Conservation (phyloP, 1,140 invertebrate genomes). For the Drosophila nikananu region DNA sequence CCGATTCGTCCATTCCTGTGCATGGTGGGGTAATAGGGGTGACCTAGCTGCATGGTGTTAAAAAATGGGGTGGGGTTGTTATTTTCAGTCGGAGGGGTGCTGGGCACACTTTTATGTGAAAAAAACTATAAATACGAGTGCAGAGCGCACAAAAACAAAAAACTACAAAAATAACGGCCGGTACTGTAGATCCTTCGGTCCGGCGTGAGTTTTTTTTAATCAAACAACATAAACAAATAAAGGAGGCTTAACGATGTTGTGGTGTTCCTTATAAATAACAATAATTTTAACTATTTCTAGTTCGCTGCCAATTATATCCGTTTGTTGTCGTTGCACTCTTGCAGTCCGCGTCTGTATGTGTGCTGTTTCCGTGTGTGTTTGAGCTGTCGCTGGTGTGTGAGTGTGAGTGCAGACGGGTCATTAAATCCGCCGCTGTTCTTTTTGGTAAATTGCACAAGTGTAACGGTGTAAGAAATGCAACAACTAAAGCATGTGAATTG, state of each 20-base stretch:
- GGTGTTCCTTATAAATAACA: not conserved
- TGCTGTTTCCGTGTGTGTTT: slow-evolving; percentile 20
- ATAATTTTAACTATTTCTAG: not conserved
- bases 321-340: slow-evolving; percentile 64
- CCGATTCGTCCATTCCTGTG: too few relatives aligned
- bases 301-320: slow-evolving; percentile 20
- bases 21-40: too few relatives aligned
- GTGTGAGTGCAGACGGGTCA: slow-evolving; percentile 66
- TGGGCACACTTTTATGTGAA: too few relatives aligned
- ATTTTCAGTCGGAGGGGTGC: too few relatives aligned
- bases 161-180: not conserved
- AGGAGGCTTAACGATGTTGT: not conserved
- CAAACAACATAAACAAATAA: not conserved
- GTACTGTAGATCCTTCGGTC: not conserved
- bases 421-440: slow-evolving; percentile 59
- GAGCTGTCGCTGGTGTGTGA: slow-evolving; percentile 10
- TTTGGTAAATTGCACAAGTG: slow-evolving; percentile 79
- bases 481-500: slow-evolving; percentile 61
- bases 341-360: slow-evolving; percentile 27
- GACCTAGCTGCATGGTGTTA: too few relatives aligned
- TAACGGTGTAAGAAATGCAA: slow-evolving; percentile 75
- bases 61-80: too few relatives aligned
- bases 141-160: not conserved
- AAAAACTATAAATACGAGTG: not conserved
- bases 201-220: not conserved